These are phyloP conservation scores for Helleia helle DNA, from an alignment of 2,888 invertebrate genomes.

Conservation along the genomic window DNA sequence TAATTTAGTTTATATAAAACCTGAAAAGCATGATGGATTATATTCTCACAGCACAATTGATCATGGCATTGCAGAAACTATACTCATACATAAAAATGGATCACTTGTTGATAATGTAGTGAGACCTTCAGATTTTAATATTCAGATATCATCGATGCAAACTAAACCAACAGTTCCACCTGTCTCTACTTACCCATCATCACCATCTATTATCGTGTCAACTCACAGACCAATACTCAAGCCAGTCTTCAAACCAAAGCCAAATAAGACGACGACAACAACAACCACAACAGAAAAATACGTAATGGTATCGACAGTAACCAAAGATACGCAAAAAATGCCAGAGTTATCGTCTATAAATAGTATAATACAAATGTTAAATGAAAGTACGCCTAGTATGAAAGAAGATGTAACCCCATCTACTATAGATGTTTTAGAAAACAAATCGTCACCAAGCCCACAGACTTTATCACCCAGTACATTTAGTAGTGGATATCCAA, in stretches of 20 bases:
- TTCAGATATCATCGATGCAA: constrained; percentile 64
- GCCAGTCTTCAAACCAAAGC: constrained; percentile 74
- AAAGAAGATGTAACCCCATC: constrained; percentile 47
- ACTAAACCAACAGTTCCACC: constrained; percentile 57
- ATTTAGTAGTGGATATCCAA: constrained; percentile 40
- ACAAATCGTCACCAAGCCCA: constrained; percentile 53
- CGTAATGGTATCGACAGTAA: constrained; percentile 72
- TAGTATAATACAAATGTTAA: constrained; percentile 78
- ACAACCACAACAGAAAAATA: constrained; percentile 64
- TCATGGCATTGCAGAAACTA: constrained; percentile 76
- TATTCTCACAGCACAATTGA: constrained; percentile 74
- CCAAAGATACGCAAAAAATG: constrained; percentile 56
- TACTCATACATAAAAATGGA: constrained; percentile 73
- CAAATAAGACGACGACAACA: constrained; percentile 30
- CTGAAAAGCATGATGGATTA: constrained; percentile 43
- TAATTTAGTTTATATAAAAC: constrained; percentile 40
- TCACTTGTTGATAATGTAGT: constrained; percentile 67
- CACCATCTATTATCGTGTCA: constrained; percentile 44
- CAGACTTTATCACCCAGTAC: constrained; percentile 30
- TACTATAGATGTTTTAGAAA: constrained; percentile 40
- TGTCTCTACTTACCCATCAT: constrained; percentile 36
- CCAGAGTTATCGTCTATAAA: constrained; percentile 59
- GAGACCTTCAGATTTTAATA: constrained; percentile 65
- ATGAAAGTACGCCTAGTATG: constrained; percentile 59
- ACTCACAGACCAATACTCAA: constrained; percentile 59